phyloP scores from a whole-genome alignment of 1,140 invertebrate genomes.

The Xylocopa sonorina region DNA sequence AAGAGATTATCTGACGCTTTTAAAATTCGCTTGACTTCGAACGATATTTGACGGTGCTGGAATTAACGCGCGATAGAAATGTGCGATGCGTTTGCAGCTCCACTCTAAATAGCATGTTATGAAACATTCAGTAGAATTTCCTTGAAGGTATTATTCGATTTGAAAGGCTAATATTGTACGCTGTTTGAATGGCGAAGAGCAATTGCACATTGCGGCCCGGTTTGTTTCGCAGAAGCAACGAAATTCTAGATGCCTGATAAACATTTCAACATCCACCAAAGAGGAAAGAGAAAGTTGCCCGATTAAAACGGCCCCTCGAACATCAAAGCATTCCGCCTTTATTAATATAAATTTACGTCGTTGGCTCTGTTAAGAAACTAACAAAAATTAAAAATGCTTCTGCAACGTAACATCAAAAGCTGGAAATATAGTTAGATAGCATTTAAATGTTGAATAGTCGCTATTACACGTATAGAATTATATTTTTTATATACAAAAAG shows the following conservation, averaged over 20 bases:
- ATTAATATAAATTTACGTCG: no score
- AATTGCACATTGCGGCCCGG: neutral
- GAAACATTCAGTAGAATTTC: conserved; percentile 39
- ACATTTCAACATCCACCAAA: neutral
- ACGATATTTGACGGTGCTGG: neutral
- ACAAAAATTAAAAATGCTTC: no score
- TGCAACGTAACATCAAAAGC: no score
- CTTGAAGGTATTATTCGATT: conserved; percentile 44
- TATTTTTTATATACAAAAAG: no score
- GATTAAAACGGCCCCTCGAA: no score
- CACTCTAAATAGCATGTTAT: conserved; percentile 12
- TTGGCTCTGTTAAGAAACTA: no score
- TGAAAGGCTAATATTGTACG: conserved; percentile 42
- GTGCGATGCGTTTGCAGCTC: conserved; percentile 3
- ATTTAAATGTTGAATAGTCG: no score
- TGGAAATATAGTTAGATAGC: no score
- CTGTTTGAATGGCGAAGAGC: conserved; percentile 25
- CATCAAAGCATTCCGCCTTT: no score
- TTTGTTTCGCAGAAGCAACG: conserved; percentile 1
- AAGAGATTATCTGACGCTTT: no score
- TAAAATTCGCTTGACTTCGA: neutral
- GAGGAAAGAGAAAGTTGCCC: neutral
- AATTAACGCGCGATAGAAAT: neutral
- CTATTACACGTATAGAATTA: no score
- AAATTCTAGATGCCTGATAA: neutral